Base-by-base conservation (phyloP, 1,140 invertebrate species). In the Bombus polaris region DNA sequence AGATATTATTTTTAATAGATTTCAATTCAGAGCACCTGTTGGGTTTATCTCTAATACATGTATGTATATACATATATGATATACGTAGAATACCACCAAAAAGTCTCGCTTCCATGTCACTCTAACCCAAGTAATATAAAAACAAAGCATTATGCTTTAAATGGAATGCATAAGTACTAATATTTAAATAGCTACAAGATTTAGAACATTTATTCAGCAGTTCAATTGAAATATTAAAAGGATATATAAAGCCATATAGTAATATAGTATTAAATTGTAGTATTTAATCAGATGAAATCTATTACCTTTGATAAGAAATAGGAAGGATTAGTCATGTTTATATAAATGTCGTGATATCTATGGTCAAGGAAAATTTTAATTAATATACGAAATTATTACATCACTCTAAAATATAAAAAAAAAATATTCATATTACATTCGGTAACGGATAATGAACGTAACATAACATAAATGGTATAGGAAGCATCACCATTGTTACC, bases 401-500 rank as follows among this genome's bases (percentile, higher is more conserved):
- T 25, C 22, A 83, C 75, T 66, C 57, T 68, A 77, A 81, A 82
- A 59, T 65, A 74, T 75, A 68, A 18, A 44, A 84, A 74, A 32
- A 77, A 35, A 75, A 81, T 70, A 87, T 79, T 78, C 68, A 76
- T 77, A 77, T 87, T 57, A 84, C 78, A 77, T 77, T 89, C 85
- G 90, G 89, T 89, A 87, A 85, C 59, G 79, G 86, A 89, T 88
- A 91, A 87, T 81, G 53, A 90, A 92, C 83, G 88, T 92, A 92
- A 93, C 90, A 87, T 89, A 89, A 92, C 89, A 92, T 92, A 93
- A 94, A 95, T 95, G 92, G 94, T 95, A 91, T 94, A 95, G 96
- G 96, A 96, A 84, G 93, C 95, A 88, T 95, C 96, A 70, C 96
- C 96, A 84, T 94, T 96, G 89, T 93, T 96, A 90, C 95, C 95